These are phyloP conservation scores for Drosophila bifasciata DNA, from an alignment of 1,140 invertebrate genomes.

Conservation along the genomic window DNA sequence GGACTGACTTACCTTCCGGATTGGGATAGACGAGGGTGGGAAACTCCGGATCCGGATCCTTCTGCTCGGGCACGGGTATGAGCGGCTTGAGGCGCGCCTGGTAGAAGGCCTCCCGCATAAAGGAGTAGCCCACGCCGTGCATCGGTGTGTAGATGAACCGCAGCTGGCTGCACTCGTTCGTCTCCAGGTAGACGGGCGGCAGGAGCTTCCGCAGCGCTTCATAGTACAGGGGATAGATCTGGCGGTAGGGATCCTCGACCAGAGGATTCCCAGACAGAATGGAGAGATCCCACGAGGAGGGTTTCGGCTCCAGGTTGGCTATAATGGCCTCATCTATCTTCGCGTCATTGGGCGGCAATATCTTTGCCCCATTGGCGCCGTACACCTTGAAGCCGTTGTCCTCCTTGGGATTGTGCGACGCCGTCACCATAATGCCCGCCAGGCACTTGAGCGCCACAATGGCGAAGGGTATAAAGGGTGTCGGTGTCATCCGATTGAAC, in stretches of 20 bases:
- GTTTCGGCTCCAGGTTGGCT: constrained; percentile 87
- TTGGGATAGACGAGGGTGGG: constrained; percentile 96
- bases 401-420: constrained; percentile 99
- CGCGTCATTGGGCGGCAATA: constrained; percentile 95
- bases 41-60: constrained; percentile 97
- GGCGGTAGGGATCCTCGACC: constrained; percentile 49
- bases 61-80: constrained; percentile 93
- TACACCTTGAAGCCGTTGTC: constrained; percentile 99
- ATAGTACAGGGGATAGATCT: constrained; percentile 46
- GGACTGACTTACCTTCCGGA: constrained; percentile 88
- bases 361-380: constrained; percentile 97
- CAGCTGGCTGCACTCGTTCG: constrained; percentile 68
- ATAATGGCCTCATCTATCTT: constrained; percentile 92
- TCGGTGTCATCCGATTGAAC: constrained; percentile 93
- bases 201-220: constrained; percentile 33
- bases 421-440: constrained; percentile 97
- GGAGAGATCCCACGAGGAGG: constrained; percentile 75
- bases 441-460: constrained; percentile 89
- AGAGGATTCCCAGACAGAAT: constrained; percentile 20
- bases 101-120: constrained; percentile 91
- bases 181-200: constrained; percentile 34
- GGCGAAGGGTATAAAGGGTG: constrained; percentile 95
- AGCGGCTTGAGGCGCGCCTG: constrained; percentile 90
- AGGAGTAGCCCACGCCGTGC: constrained; percentile 97
- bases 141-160: constrained; percentile 93